These are phyloP conservation scores for Cololabis saira DNA, from an alignment of 2,113 vertebrate species.

Conservation along the genomic window DNA sequence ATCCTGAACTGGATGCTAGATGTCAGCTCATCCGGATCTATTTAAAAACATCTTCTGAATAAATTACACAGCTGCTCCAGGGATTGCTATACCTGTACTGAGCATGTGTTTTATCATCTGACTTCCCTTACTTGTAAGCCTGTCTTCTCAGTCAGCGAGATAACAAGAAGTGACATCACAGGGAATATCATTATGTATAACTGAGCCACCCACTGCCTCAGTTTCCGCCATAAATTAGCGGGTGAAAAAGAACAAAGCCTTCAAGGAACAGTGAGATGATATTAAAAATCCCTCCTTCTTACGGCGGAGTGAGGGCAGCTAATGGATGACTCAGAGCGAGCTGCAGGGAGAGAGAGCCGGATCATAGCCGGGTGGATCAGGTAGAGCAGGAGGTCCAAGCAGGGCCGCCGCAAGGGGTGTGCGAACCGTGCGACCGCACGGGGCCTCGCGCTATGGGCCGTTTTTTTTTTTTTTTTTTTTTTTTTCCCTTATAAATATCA, in stretches of 20 bases:
- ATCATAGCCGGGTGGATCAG: conserved; percentile 19
- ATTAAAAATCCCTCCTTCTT: conserved; percentile 37
- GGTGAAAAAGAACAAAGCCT: conserved; percentile 64
- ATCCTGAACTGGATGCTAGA: neutral
- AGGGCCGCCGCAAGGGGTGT: no score
- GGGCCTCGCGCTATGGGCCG: no score
- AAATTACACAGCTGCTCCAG: conserved; percentile 8
- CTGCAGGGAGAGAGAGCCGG: conserved; percentile 3
- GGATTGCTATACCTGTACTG: conserved; percentile 28
- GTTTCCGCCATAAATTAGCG: conserved; percentile 65
- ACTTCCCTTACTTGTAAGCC: conserved; percentile 23
- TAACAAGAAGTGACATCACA: conserved; percentile 72
- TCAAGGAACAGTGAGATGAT: conserved; percentile 41
- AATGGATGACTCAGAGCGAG: conserved; percentile 33
- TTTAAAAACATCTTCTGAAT: conserved; percentile 5
- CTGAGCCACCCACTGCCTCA: conserved; percentile 58
- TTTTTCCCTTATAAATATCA: no score
- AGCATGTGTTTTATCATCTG: conserved; percentile 45
- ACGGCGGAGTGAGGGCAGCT: conserved; percentile 25
- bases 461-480: no score
- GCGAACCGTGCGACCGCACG: no score
- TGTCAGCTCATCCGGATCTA: neutral
- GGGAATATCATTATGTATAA: conserved; percentile 67
- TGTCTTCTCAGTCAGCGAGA: conserved; percentile 32
- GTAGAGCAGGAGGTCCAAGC: conserved; percentile 49